Evolutionary conservation across 2,113 vertebrate genomes (phyloP), one percentile per base, ranked within the genome.

Genomic region (Cariama cristata): DNA sequence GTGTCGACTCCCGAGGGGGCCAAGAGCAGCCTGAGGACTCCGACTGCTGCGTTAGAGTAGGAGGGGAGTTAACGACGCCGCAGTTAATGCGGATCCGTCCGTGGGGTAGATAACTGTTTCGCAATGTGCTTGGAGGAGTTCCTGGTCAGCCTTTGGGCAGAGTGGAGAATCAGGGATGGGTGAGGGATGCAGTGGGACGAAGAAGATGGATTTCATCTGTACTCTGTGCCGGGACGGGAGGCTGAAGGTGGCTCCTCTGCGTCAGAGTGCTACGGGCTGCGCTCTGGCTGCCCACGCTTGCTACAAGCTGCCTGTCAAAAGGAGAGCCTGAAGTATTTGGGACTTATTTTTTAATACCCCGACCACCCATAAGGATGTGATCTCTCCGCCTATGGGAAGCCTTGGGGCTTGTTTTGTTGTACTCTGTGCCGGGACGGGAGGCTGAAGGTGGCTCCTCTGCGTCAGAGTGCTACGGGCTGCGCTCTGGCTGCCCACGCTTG

Each of bases 221-320:
- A 5, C 18, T 8, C 49, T 1, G 4, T 0, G 15, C 40, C 3
- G 2, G 32, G 12, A 26, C 2, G 2, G 28, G 79, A 21, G 44
- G 22, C 64, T 27, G 44, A 47, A 56, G 77, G 53, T 26, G 20
- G 9, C 15, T 50, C 15, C 33, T 27, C 82, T 21, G 28, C 4
- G 4, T 26, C 4, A 14, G 44, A 64, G 30, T 4, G 18, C n/a
- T 42, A 28, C 8, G 11, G 40, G 60, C 33, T 12, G 27, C 11
- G 11, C 38, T 35, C 23, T 8, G 44, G 24, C 38, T 27, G 47
- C 49, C 56, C 27, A 4, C 14, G 3, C 14, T 21, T 15, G 40
- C 27, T 14, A 23, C 27, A 28, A 8, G 12, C 45, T 23, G 24
- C 18, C 66, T 45, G 3, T 24, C 33, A 6, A 17, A 12, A n/a